These are phyloP conservation scores for Avahi laniger DNA, from an alignment of 2,797 vertebrate species.

Conservation along the genomic window DNA sequence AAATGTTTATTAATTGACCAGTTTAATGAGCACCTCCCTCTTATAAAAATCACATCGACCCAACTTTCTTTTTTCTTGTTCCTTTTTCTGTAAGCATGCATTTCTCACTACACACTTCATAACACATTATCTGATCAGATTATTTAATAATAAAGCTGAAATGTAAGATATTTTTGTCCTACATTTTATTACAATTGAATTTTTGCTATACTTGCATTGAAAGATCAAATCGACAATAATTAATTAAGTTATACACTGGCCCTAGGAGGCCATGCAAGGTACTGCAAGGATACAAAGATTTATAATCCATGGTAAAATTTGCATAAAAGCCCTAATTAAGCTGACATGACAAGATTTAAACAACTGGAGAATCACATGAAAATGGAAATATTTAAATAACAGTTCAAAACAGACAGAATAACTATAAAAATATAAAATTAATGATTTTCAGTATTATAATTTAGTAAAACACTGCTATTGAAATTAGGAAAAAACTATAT, in stretches of 20 bases:
- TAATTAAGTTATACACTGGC: background rate
- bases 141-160: slow-evolving; percentile 13
- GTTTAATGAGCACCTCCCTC: background rate
- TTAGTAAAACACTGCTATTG: background rate
- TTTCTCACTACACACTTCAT: background rate
- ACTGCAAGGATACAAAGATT: background rate
- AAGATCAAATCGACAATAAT: background rate
- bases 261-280: background rate
- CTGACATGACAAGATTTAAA: background rate
- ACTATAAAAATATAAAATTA: background rate
- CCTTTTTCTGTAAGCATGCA: background rate
- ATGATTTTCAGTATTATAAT: background rate
- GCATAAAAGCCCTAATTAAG: background rate
- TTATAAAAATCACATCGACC: background rate
- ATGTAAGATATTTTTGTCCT: background rate
- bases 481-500: background rate
- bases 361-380: background rate
- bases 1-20: background rate
- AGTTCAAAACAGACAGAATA: background rate
- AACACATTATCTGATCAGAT: background rate
- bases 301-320: background rate
- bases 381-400: background rate
- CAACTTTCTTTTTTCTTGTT: background rate
- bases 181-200: background rate
- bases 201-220: background rate